These are phyloP conservation scores for Sciurus vulgaris DNA, from an alignment of 2,797 vertebrate species.

Conservation along the genomic window DNA sequence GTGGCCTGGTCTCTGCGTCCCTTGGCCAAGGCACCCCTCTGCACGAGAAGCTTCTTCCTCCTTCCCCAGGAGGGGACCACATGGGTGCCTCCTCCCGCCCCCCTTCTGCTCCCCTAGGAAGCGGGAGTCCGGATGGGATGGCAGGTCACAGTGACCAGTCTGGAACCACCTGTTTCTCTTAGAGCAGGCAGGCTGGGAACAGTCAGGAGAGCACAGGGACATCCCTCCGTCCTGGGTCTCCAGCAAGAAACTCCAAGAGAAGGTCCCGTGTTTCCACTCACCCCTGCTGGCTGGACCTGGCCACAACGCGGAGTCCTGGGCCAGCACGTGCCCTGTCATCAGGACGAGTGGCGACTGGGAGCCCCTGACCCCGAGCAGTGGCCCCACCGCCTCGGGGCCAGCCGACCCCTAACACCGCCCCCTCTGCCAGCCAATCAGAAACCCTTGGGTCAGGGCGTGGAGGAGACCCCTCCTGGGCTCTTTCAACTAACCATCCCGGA, in stretches of 20 bases:
- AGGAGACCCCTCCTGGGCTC: not conserved
- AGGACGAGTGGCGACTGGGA: too few species aligned
- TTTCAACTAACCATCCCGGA: not conserved
- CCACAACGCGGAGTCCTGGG: too few species aligned
- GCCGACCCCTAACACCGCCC: not conserved
- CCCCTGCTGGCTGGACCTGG: not conserved
- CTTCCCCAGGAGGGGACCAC: not conserved
- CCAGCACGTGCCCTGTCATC: too few species aligned
- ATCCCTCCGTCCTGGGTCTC: not conserved
- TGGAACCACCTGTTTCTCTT: not conserved
- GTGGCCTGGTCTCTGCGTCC: too few species aligned
- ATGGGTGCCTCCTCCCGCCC: too few species aligned
- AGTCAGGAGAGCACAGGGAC: not conserved
- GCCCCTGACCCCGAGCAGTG: too few species aligned
- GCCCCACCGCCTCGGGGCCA: not conserved
- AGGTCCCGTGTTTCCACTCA: not conserved
- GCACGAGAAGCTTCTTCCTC: not conserved
- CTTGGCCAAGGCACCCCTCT: too few species aligned
- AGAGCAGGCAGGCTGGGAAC: not conserved
- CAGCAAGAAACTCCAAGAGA: not conserved
- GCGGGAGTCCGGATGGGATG: not conserved
- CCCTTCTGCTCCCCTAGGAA: not conserved
- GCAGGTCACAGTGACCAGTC: not conserved
- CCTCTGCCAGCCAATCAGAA: not conserved
- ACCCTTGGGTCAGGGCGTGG: not conserved